These are phyloP conservation scores for Hippopotamyrus pictus DNA, from an alignment of 2,797 vertebrate species.

Conservation along the genomic window DNA sequence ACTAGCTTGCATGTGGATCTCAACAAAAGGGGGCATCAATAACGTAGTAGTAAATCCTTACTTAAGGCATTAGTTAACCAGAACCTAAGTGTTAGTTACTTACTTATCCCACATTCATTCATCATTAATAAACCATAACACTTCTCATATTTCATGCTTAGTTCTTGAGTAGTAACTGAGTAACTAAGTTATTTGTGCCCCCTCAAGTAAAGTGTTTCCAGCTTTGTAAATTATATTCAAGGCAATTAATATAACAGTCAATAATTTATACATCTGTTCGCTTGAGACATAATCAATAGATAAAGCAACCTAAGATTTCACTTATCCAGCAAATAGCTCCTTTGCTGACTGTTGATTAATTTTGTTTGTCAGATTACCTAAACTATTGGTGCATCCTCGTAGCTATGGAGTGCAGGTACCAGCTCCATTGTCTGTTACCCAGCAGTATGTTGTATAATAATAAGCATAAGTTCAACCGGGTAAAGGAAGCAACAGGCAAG, in stretches of 20 bases:
- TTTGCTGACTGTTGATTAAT: neutral
- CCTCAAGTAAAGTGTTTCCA: neutral
- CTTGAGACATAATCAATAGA: neutral
- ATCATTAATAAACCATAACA: neutral
- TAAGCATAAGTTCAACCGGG: neutral
- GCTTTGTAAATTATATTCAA: neutral
- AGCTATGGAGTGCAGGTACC: neutral
- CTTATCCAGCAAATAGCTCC: neutral
- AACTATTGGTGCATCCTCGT: neutral
- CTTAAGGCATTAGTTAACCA: neutral
- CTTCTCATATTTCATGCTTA: neutral
- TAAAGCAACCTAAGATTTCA: neutral
- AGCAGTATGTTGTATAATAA: neutral
- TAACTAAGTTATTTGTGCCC: neutral
- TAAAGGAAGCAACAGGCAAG: neutral
- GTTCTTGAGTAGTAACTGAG: neutral
- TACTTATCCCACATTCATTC: neutral
- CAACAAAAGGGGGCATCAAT: neutral
- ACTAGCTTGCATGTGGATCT: neutral
- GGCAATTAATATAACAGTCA: neutral
- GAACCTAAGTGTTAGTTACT: neutral
- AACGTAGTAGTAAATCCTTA: neutral
- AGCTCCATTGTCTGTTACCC: neutral
- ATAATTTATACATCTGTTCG: neutral
- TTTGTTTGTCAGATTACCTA: neutral